phyloP scores from a whole-genome alignment of 2,888 invertebrate species.

The Caenorhabditis macrosperma region DNA sequence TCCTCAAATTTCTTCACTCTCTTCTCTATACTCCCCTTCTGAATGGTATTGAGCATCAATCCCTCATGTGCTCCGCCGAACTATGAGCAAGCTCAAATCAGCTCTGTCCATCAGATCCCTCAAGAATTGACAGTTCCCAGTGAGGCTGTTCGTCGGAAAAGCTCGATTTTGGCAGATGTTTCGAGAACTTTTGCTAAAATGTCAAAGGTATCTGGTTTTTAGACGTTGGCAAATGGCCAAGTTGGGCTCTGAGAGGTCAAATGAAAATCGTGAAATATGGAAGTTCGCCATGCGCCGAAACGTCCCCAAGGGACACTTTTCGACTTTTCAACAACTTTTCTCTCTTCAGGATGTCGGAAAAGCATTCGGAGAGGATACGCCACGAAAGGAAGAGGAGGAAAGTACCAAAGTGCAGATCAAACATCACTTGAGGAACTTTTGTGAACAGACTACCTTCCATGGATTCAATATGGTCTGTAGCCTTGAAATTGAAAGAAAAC shows the following conservation, averaged over 20 bases:
- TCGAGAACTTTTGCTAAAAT: constrained; percentile 57
- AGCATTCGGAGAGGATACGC: constrained; percentile 36
- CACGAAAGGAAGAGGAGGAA: constrained; percentile 17
- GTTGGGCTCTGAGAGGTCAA: neutral
- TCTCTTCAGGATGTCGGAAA: constrained; percentile 48
- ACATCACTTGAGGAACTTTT: constrained; percentile 53
- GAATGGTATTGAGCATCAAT: constrained; percentile 51
- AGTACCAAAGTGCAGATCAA: constrained; percentile 22
- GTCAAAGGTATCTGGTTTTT: constrained; percentile 47
- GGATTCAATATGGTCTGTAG: constrained; percentile 62
- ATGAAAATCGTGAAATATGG: constrained; percentile 16
- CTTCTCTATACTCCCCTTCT: neutral
- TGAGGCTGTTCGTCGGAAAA: constrained; percentile 16
- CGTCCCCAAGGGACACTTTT: constrained; percentile 18
- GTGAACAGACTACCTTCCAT: constrained; percentile 63
- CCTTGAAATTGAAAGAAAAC: neutral
- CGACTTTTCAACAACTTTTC: constrained; percentile 30
- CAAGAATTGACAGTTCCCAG: neutral
- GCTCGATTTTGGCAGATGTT: constrained; percentile 52
- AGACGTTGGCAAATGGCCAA: neutral
- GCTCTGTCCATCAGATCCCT: neutral
- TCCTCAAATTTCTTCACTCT: neutral
- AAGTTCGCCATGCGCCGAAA: constrained; percentile 6
- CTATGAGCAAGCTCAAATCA: constrained; percentile 26
- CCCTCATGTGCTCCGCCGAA: constrained; percentile 50